Evolutionary conservation across 92 coral and sea anemone genomes (phyloP), one percentile per base, ranked within the genome.

Genomic region (Zoanthus solanderi): DNA sequence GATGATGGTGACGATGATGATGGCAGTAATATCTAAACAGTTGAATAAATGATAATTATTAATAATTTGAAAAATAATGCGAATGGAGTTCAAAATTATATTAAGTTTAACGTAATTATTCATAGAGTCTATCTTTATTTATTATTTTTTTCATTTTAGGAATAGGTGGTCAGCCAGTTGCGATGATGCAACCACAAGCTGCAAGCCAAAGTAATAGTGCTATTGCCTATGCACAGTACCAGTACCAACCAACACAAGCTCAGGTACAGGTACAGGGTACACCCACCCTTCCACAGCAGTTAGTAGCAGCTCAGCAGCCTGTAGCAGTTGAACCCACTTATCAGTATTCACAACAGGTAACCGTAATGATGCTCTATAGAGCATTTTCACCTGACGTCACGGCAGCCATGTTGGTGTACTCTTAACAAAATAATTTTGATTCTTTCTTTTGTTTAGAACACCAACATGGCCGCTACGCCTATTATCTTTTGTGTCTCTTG

Each of bases 171-270:
- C 93, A 81, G 72, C 90, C 87, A 17, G 76, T 86, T 13, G 46
- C 85, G 6, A 11, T 81, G 56, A 81, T 81, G 85, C 74, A 77
- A 3, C 82, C 75, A 46, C 85, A 81, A 23, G 47, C 17, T 31
- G 80, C 57, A 46, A 89, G 79, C 23, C 87, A 82, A 54, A 54
- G 84, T 7, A 15, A 60, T 45, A 76, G 74, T 47, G 9, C 75
- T 2, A 6, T 81, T 5, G 42, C 88, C 0, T 90, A 86, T 63
- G 90, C 89, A 48, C 92, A 89, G 78, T 82, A 80, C 79, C 92
- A 89, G 58, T 76, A 76, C 72, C 90, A 79, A 29, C 79, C 80
- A 5, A 34, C 5, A 37, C 91, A 89, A 29, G 68, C 78, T 32
- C 89, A 68, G 78, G 16, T 72, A 10, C 60, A 34, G 66, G 32